These are phyloP conservation scores for Hylaeus volcanicus DNA, from an alignment of 1,140 invertebrate species.

Conservation along the genomic window DNA sequence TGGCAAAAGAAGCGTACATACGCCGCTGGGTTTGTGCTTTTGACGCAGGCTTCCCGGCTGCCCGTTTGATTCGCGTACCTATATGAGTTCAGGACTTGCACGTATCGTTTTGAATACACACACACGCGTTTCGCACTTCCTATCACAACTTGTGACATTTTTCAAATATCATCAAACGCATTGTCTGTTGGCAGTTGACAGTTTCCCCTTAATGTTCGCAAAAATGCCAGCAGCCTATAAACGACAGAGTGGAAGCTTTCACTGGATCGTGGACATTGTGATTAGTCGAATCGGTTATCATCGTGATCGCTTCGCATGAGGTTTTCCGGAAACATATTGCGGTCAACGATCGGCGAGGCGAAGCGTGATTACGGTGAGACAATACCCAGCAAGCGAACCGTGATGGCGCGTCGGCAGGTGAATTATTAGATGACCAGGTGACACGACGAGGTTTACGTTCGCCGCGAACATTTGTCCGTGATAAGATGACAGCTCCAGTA, in stretches of 20 bases:
- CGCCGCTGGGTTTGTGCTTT: conserved; percentile 20
- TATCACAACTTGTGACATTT: too few species aligned
- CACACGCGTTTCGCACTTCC: too few species aligned
- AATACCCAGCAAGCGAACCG: conserved; percentile 42
- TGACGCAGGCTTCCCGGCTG: conserved; percentile 13
- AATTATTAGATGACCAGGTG: conserved; percentile 33
- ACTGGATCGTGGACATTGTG: neutral
- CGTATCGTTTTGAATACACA: too few species aligned
- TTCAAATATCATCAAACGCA: too few species aligned
- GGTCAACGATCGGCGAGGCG: conserved; percentile 38
- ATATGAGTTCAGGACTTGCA: too few species aligned
- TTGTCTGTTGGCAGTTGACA: too few species aligned
- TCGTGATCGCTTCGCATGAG: conserved; percentile 34
- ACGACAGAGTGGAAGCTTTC: conserved; percentile 22
- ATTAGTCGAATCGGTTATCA: conserved; percentile 7
- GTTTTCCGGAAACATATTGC: conserved; percentile 54
- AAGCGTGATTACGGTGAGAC: conserved; percentile 40
- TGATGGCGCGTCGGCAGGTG: conserved; percentile 8
- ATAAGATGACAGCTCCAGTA: too few species aligned
- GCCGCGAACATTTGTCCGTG: neutral
- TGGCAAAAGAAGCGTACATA: conserved; percentile 45
- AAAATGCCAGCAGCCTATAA: neutral
- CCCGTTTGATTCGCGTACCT: neutral
- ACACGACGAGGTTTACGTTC: neutral
- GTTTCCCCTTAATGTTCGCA: too few species aligned